These are phyloP conservation scores for Parelbella ahira DNA, from an alignment of 2,888 invertebrate genomes.

Conservation along the genomic window DNA sequence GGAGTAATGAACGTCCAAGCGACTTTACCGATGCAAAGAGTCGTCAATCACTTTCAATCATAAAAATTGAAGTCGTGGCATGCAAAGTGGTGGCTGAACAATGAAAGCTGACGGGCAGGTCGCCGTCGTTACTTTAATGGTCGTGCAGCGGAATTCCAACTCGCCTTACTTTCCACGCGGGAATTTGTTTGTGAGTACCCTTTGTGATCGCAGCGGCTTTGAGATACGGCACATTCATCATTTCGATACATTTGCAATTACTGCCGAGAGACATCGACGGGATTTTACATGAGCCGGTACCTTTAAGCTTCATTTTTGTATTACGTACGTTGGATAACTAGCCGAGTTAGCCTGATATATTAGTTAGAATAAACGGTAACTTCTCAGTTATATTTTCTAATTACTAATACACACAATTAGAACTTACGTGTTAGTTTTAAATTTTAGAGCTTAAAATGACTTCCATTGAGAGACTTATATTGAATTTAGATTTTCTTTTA, in stretches of 20 bases:
- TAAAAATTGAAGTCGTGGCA: conserved; percentile 46
- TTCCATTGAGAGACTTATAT: too few relatives aligned
- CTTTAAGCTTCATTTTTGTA: too few relatives aligned
- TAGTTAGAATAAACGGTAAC: too few relatives aligned
- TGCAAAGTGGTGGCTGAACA: conserved; percentile 60
- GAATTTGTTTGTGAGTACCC: conserved; percentile 45
- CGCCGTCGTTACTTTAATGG: conserved; percentile 54
- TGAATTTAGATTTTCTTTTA: too few relatives aligned
- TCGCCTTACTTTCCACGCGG: conserved; percentile 58
- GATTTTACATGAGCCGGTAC: too few relatives aligned
- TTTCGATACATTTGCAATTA: conserved; percentile 14
- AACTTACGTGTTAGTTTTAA: too few relatives aligned
- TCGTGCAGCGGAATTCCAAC: conserved; percentile 50
- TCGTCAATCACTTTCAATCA: conserved; percentile 45
- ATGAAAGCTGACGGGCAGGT: conserved; percentile 60
- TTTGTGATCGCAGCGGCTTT: conserved; percentile 30
- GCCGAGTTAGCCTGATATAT: too few relatives aligned
- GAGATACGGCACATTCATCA: conserved; percentile 21
- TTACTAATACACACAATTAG: too few relatives aligned
- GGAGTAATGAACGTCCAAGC: conserved; percentile 14
- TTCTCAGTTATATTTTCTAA: too few relatives aligned
- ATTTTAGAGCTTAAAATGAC: too few relatives aligned
- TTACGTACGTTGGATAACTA: too few relatives aligned
- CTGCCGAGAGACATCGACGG: too few relatives aligned
- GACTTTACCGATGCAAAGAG: conserved; percentile 31